Evolutionary conservation across 2,888 invertebrate species (phyloP).

Genomic region (Caenorhabditis afra): DNA sequence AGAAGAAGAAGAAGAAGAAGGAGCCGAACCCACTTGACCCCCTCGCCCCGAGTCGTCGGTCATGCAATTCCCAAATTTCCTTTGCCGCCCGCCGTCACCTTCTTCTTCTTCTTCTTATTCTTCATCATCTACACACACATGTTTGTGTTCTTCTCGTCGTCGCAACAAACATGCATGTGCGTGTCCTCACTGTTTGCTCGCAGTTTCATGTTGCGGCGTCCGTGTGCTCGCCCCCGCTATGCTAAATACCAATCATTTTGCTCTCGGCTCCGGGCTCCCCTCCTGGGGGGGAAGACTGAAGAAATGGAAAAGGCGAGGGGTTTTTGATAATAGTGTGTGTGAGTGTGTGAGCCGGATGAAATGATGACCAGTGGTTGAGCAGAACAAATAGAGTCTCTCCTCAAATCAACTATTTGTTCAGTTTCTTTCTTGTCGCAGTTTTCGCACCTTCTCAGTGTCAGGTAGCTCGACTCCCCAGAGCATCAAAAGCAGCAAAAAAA

Average conservation of each 20-base stretch:
- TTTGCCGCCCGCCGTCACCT: too few relatives aligned
- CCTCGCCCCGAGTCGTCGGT: too few relatives aligned
- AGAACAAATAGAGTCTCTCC: constrained; percentile 45
- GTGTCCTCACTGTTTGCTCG: constrained; percentile 37
- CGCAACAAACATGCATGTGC: constrained; percentile 53
- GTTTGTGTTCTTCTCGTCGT: constrained; percentile 53
- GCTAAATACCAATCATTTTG: background rate
- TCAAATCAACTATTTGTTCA: constrained; percentile 54
- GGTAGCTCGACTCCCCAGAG: constrained; percentile 18
- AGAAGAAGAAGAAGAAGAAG: too few relatives aligned
- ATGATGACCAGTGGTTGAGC: constrained; percentile 52
- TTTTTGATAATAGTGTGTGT: constrained; percentile 22
- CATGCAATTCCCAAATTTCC: too few relatives aligned
- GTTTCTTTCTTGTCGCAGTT: constrained; percentile 59
- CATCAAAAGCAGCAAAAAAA: too few relatives aligned
- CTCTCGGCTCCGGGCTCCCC: too few relatives aligned
- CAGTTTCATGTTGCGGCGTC: constrained; percentile 44
- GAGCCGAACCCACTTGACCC: background rate
- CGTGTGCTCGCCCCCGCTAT: background rate
- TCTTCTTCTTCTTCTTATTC: too few relatives aligned
- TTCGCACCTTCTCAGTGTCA: constrained; percentile 56
- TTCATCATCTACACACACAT: too few relatives aligned
- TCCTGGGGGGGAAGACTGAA: too few relatives aligned
- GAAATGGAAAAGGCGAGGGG: too few relatives aligned
- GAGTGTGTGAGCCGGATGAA: background rate